phyloP scores from a whole-genome alignment of 2,113 vertebrate species.

The Petaurus breviceps region DNA sequence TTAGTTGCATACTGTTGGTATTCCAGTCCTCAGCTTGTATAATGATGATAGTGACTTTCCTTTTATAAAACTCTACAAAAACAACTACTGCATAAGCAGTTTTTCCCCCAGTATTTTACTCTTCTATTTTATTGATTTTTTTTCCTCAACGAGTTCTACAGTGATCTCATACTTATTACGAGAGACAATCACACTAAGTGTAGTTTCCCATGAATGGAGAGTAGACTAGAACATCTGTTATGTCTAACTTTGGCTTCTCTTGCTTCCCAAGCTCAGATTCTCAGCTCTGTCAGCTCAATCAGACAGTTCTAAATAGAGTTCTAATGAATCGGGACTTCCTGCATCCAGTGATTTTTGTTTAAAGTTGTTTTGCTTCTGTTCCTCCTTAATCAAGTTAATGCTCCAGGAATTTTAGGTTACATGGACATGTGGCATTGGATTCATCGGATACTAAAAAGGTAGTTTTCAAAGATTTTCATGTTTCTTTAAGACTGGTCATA shows the following conservation, averaged over 20 bases:
- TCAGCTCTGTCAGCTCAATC: slow-evolving; percentile 20
- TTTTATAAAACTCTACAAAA: slow-evolving; percentile 21
- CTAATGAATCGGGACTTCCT: slow-evolving; percentile 58
- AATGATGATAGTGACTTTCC: not conserved
- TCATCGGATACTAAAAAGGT: slow-evolving; percentile 47
- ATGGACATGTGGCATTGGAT: slow-evolving; percentile 37
- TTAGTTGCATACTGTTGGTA: not conserved
- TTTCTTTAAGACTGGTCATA: slow-evolving; percentile 38
- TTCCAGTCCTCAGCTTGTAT: not conserved
- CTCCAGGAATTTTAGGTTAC: slow-evolving; percentile 50
- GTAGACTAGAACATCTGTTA: slow-evolving; percentile 16
- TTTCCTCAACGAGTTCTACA: slow-evolving; percentile 3
- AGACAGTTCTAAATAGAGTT: slow-evolving; percentile 37
- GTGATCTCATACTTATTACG: slow-evolving; percentile 42
- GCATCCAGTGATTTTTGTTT: slow-evolving; percentile 17
- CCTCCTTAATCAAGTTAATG: slow-evolving; percentile 58
- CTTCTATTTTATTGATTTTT: slow-evolving; percentile 23
- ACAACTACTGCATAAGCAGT: not conserved
- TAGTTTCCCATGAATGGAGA: not conserved
- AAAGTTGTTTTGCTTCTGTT: slow-evolving; percentile 42
- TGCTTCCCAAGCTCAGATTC: not conserved
- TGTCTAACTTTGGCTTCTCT: not conserved
- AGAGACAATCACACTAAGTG: not conserved
- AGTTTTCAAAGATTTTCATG: slow-evolving; percentile 35
- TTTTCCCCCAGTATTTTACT: slow-evolving; percentile 6